A percentile compares a stretch with the other conserved stretches of the same genome.
Conservation (phyloP, 2,797 vertebrate species). For the Ispidina lecontei region DNA sequence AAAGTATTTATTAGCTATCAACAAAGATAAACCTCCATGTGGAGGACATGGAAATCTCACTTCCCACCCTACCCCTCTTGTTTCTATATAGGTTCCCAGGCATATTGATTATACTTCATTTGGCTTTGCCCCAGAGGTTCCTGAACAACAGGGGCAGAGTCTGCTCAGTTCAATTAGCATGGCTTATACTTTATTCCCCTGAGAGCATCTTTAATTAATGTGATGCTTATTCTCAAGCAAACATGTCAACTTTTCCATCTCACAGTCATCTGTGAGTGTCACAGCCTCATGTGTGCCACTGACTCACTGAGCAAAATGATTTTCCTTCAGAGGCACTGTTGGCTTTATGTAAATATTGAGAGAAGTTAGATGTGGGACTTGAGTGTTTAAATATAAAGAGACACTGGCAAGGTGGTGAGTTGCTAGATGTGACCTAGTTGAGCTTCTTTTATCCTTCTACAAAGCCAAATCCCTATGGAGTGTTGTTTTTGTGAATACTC, state of each 20-base stretch:
- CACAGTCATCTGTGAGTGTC: background rate
- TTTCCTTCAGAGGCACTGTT: background rate
- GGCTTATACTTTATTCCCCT: background rate
- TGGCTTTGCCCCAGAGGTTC: background rate
- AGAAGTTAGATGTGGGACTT: background rate
- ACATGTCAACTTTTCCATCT: background rate
- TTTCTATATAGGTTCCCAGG: background rate
- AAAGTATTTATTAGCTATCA: background rate
- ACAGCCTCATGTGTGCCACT: background rate
- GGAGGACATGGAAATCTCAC: background rate
- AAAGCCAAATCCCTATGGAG: background rate
- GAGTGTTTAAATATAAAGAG: background rate
- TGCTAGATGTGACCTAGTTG: background rate
- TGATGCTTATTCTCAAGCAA: background rate
- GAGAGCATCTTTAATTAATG: background rate
- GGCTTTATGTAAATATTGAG: background rate
- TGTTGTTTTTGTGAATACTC: background rate
- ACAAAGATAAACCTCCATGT: background rate
- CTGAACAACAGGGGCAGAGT: background rate
- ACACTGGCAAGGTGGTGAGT: background rate
- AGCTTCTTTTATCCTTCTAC: background rate
- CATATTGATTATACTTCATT: slow-evolving; percentile 3
- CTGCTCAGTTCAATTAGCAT: background rate
- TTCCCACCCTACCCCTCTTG: background rate
- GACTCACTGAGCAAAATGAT: no score